Percentiles rank a stretch among this genome's conserved stretches.
phyloP scores from a whole-genome alignment of 2,888 invertebrate genomes.

The Chrysolina haemoptera region DNA sequence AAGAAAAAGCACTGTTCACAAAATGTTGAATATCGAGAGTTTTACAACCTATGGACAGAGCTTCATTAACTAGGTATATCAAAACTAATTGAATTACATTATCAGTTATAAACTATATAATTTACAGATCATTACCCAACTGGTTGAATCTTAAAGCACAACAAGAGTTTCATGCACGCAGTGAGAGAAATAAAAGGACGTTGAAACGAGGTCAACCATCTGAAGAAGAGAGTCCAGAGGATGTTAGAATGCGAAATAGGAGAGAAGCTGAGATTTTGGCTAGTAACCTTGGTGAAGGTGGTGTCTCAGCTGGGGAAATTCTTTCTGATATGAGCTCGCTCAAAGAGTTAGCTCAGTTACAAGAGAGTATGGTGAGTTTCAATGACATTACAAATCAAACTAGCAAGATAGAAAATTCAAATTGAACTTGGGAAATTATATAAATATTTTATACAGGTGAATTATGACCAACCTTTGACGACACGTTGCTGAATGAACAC shows the following conservation, averaged over 20 bases:
- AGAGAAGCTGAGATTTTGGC: slow-evolving; percentile 95
- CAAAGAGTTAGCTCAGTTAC: slow-evolving; percentile 88
- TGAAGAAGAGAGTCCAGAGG: slow-evolving; percentile 85
- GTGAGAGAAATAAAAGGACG: slow-evolving; percentile 63
- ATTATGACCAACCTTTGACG: no score
- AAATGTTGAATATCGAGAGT: no score
- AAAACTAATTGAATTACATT: background rate
- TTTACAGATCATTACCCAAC: slow-evolving; percentile 81
- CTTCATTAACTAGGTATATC: no score
- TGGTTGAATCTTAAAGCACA: slow-evolving; percentile 79
- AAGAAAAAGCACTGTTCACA: no score
- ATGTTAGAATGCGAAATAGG: slow-evolving; percentile 83
- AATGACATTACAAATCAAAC: background rate
- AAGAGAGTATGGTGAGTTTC: slow-evolving; percentile 86
- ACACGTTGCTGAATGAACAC: no score
- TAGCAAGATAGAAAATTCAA: no score
- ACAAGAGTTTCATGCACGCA: slow-evolving; percentile 67
- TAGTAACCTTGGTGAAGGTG: slow-evolving; percentile 88
- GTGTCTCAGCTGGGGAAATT: slow-evolving; percentile 88
- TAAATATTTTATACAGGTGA: no score
- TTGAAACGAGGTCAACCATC: slow-evolving; percentile 71
- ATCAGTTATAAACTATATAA: background rate
- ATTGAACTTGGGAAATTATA: no score
- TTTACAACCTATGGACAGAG: no score
- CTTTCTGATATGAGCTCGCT: slow-evolving; percentile 87